Conservation (phyloP, 2,888 invertebrate species). For the Iphiclides podalirius region DNA sequence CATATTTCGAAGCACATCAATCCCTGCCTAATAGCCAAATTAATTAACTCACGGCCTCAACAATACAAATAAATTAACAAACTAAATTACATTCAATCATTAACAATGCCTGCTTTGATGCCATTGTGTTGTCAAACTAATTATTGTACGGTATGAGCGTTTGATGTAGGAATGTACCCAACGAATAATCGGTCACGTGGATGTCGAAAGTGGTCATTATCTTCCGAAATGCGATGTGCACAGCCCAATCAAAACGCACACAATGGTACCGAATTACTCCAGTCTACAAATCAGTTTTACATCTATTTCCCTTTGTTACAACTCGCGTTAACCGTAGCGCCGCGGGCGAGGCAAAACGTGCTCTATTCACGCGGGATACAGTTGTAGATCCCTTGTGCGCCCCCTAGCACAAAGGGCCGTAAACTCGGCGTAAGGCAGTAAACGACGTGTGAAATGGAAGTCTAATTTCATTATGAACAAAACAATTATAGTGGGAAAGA, state of each 20-base stretch:
- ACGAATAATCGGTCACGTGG: conserved; percentile 3
- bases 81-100: not conserved
- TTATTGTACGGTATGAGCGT: not conserved
- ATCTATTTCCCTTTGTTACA: conserved; percentile 29
- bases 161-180: too few species aligned
- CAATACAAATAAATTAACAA: not conserved
- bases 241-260: conserved; percentile 20
- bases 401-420: conserved; percentile 34
- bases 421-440: conserved; percentile 36
- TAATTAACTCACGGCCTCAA: not conserved
- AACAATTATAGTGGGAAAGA: conserved; percentile 39
- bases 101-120: not conserved
- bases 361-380: conserved; percentile 4
- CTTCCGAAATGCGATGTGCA: conserved; percentile 14
- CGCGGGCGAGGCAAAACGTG: too few species aligned
- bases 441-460: conserved; percentile 51
- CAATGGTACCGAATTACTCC: conserved; percentile 28
- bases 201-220: conserved; percentile 17
- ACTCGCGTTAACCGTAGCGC: conserved; percentile 20
- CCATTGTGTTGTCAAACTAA: conserved; percentile 6
- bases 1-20: not conserved
- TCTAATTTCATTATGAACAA: conserved; percentile 55
- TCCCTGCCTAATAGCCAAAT: not conserved
- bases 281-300: conserved; percentile 37
- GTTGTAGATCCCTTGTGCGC: conserved; percentile 13